Percentiles rank a stretch among this genome's conserved stretches.
Evolutionary conservation across 2,113 vertebrate genomes (phyloP).

Genomic region (Rhinoptilus africanus): DNA sequence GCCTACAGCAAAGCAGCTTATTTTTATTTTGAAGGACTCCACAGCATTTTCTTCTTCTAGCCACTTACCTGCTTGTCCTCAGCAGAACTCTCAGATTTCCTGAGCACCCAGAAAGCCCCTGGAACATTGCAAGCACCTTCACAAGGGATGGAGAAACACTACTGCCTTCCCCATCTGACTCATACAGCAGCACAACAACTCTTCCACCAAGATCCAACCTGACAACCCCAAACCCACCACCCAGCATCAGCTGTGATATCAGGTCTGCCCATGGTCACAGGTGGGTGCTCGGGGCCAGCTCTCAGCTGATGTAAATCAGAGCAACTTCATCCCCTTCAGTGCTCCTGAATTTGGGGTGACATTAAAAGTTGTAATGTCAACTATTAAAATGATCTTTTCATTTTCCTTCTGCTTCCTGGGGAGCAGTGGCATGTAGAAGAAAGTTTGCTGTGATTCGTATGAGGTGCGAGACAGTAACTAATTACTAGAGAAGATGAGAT

Average conservation of each 20-base stretch:
- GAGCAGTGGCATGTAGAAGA: not conserved
- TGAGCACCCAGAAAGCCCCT: not conserved
- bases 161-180: not conserved
- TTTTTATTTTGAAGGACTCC: not conserved
- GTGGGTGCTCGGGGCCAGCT: not conserved
- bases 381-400: not conserved
- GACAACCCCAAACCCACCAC: not conserved
- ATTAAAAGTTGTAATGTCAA: not conserved
- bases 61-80: not conserved
- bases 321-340: not conserved
- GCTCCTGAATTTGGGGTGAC: not conserved
- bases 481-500: conserved; percentile 16
- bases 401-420: not conserved
- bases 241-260: accelerated
- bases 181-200: not conserved
- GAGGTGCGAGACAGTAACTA: conserved; percentile 5
- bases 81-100: not conserved
- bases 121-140: not conserved
- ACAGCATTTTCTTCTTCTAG: not conserved
- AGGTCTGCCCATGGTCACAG: not conserved
- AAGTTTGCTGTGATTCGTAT: not conserved
- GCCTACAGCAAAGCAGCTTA: not conserved
- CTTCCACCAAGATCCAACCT: not conserved
- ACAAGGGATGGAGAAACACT: not conserved
- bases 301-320: not conserved